Conservation (phyloP, 2,113 vertebrate species). For the Benitochromis conjunctus region DNA sequence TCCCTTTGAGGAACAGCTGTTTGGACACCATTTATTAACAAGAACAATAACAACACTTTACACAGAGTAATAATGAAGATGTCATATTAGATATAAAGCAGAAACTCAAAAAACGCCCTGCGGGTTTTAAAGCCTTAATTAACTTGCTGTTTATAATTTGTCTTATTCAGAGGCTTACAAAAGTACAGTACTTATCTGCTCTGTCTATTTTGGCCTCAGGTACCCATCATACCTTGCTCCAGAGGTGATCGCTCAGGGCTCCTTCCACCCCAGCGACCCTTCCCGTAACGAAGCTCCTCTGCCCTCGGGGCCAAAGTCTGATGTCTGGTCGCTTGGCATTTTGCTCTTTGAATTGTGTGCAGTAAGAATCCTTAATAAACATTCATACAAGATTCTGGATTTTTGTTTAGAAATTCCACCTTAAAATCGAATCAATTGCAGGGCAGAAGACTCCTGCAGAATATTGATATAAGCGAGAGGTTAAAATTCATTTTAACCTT, state of each 20-base stretch:
- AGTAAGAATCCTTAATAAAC: constrained; percentile 75
- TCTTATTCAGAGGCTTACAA: not conserved
- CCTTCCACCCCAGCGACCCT: constrained; percentile 79
- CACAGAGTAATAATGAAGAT: not conserved
- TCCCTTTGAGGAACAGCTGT: not conserved
- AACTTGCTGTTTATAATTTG: not conserved
- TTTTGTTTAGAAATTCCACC: not conserved
- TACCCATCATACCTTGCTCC: constrained; percentile 95
- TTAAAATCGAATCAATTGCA: constrained; percentile 45
- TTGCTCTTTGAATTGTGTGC: constrained; percentile 92
- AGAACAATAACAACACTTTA: not conserved
- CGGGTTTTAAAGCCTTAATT: not conserved
- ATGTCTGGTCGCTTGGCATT: constrained; percentile 94
- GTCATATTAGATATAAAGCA: not conserved
- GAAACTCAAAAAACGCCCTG: not conserved
- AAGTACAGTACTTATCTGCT: not conserved
- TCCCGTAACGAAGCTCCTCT: constrained; percentile 76
- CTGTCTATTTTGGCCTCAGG: constrained; percentile 62
- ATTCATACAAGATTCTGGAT: not conserved
- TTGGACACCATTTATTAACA: not conserved
- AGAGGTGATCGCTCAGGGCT: constrained; percentile 92
- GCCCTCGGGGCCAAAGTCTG: constrained; percentile 90
- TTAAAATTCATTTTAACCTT: constrained; percentile 89
- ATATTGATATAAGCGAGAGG: constrained; percentile 87
- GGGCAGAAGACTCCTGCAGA: constrained; percentile 92